These are phyloP conservation scores for Rhynchophorus ferrugineus DNA, from an alignment of 1,140 invertebrate genomes.

Conservation along the genomic window DNA sequence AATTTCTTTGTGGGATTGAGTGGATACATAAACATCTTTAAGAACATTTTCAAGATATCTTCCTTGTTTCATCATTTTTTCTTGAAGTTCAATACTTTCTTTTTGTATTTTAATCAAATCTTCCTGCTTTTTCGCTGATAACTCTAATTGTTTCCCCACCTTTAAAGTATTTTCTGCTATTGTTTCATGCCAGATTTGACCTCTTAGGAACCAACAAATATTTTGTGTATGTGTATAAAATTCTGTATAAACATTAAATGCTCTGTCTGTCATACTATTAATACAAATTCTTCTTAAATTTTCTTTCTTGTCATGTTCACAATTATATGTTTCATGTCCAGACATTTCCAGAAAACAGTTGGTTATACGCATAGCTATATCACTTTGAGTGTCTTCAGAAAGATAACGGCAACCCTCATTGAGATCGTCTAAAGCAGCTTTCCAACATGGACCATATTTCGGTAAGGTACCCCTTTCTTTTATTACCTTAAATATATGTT, in stretches of 20 bases:
- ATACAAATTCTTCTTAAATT: constrained; percentile 47
- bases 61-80: constrained; percentile 46
- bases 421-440: constrained; percentile 46
- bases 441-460: constrained; percentile 57
- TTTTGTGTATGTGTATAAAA: constrained; percentile 64
- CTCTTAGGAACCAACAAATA: constrained; percentile 60
- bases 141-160: constrained; percentile 34
- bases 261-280: constrained; percentile 48
- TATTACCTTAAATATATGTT: constrained; percentile 29
- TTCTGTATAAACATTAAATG: constrained; percentile 54
- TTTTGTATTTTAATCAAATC: constrained; percentile 48
- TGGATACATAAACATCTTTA: constrained; percentile 31
- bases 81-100: constrained; percentile 50
- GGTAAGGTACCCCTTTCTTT: constrained; percentile 41
- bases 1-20: constrained; percentile 31
- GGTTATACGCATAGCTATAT: constrained; percentile 54
- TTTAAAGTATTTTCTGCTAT: constrained; percentile 45
- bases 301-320: constrained; percentile 41
- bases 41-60: constrained; percentile 40
- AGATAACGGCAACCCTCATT: constrained; percentile 50
- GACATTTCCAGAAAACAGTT: constrained; percentile 61
- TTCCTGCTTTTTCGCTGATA: constrained; percentile 35
- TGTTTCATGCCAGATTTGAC: constrained; percentile 57
- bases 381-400: constrained; percentile 52
- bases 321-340: constrained; percentile 47